phyloP scores from a whole-genome alignment of 2,113 vertebrate species.

The human (Homo sapiens) region GRCh38 chr20:58099001-58099500 shows the following conservation, averaged over 20 bases:
- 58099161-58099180: neutral
- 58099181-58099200: neutral
- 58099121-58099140: neutral
- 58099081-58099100: neutral
- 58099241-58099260: neutral
- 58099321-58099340: neutral
- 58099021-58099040: neutral
- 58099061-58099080: neutral
- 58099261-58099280: neutral
- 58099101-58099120: neutral
- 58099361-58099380: neutral
- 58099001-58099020: neutral
- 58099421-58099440: neutral
- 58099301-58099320: neutral
- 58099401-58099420: fast-evolving
- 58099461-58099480: too few relatives aligned
- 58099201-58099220: too few relatives aligned
- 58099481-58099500: too few relatives aligned
- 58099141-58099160: neutral
- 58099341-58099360: neutral
- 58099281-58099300: neutral
- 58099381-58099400: neutral
- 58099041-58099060: neutral
- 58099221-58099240: neutral
- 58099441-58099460: neutral